phyloP scores from a whole-genome alignment of 2,113 vertebrate genomes.

The Pyxicephalus adspersus region DNA sequence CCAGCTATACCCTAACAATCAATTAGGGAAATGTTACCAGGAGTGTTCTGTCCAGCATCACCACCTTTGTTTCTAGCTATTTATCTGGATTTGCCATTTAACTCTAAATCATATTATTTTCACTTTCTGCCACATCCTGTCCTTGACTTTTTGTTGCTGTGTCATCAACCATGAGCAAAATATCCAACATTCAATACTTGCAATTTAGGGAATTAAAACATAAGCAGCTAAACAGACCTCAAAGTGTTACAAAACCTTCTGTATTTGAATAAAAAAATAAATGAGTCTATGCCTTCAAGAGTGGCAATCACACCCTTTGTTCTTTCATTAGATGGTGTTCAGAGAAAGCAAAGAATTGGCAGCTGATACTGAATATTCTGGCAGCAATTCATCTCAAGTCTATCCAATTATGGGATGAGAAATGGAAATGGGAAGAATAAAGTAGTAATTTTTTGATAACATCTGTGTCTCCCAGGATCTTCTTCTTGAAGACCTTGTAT shows the following conservation, averaged over 20 bases:
- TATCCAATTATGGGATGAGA: slow-evolving; percentile 53
- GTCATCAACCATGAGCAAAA: slow-evolving; percentile 9
- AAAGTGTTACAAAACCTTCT: slow-evolving; percentile 15
- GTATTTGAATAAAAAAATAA: slow-evolving; percentile 37
- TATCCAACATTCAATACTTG: background rate
- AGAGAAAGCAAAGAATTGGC: slow-evolving; percentile 53
- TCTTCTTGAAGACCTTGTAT: slow-evolving; percentile 38
- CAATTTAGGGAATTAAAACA: slow-evolving; percentile 19
- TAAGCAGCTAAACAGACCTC: background rate
- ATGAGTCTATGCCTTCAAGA: slow-evolving; percentile 42
- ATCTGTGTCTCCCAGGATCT: slow-evolving; percentile 52
- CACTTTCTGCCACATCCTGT: background rate
- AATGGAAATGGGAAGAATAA: slow-evolving; percentile 55
- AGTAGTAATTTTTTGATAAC: slow-evolving; percentile 58
- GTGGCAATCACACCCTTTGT: slow-evolving; percentile 54
- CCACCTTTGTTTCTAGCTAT: no score
- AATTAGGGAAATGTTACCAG: no score
- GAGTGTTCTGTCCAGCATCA: no score
- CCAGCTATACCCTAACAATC: no score
- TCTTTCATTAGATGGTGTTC: slow-evolving; percentile 55
- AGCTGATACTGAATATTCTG: slow-evolving; percentile 45
- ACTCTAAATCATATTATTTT: no score
- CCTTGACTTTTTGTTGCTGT: slow-evolving; percentile 4
- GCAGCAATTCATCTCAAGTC: slow-evolving; percentile 53
- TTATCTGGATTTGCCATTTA: no score